Conservation (phyloP, 2,888 invertebrate species). For the Andricus quercusramuli region DNA sequence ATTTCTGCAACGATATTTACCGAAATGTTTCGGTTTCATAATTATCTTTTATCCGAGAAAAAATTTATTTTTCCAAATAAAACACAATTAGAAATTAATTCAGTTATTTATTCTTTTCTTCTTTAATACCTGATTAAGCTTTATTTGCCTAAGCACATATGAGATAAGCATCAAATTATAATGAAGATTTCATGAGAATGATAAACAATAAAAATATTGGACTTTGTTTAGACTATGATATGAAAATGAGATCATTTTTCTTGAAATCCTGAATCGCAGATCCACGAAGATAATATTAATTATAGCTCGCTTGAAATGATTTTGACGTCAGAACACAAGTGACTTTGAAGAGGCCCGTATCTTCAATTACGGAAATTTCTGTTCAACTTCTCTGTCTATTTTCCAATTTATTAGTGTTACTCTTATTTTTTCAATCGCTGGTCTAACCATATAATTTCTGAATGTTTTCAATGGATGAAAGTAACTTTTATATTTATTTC, state of each 20-base stretch:
- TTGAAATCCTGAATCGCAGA: background rate
- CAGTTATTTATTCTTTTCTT: background rate
- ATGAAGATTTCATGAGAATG: background rate
- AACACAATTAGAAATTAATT: background rate
- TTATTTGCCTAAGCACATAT: background rate
- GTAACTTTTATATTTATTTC: slow-evolving; percentile 21
- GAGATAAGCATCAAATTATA: background rate
- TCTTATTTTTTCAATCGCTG: background rate
- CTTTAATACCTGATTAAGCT: background rate
- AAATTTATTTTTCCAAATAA: background rate
- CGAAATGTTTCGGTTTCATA: no score
- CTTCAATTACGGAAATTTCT: background rate
- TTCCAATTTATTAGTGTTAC: background rate
- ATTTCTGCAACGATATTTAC: no score
- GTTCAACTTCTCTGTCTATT: background rate
- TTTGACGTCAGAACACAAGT: slow-evolving; percentile 20
- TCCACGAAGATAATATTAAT: slow-evolving; percentile 19
- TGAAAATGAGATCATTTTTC: slow-evolving; percentile 24
- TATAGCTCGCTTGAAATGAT: slow-evolving; percentile 6
- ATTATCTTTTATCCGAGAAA: background rate
- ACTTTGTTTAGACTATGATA: slow-evolving; percentile 18
- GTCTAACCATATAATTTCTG: background rate
- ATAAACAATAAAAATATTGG: slow-evolving; percentile 16
- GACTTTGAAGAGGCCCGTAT: slow-evolving; percentile 26
- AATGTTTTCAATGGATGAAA: slow-evolving; percentile 27